Percentiles rank a stretch among this genome's conserved stretches.
These are phyloP conservation scores for Vicugna pacos DNA, from an alignment of 2,113 vertebrate genomes.

Conservation along the genomic window DNA sequence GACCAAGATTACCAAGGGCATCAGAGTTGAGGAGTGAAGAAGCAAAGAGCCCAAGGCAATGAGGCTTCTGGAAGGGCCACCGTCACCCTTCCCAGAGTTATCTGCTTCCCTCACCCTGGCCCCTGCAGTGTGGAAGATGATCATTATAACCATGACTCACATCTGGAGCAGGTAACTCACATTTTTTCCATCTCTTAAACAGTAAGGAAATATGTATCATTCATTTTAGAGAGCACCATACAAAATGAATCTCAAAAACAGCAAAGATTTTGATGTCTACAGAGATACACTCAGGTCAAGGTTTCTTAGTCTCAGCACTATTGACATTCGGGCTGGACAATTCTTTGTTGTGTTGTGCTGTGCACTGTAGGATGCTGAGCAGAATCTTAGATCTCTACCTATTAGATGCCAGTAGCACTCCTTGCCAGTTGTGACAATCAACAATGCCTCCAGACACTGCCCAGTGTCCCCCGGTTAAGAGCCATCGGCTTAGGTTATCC, in stretches of 20 bases:
- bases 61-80: not conserved
- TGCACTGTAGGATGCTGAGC: not conserved
- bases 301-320: not conserved
- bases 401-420: not conserved
- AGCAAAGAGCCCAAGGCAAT: not conserved
- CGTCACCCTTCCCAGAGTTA: not conserved
- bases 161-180: not conserved
- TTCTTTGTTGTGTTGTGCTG: not conserved
- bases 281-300: not conserved
- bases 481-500: not conserved
- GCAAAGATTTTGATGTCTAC: not conserved
- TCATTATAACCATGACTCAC: not conserved
- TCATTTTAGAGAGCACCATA: not conserved
- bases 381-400: not conserved
- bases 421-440: not conserved
- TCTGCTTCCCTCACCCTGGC: too few relatives aligned
- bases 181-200: constrained; percentile 16
- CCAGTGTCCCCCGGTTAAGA: constrained; percentile 1
- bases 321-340: not conserved
- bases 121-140: not conserved
- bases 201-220: not conserved
- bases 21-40: not conserved
- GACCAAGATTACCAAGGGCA: not conserved
- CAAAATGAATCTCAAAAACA: constrained; percentile 16
- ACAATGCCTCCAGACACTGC: not conserved